Conservation (phyloP, 2,888 invertebrate species). For the Neocrepidodera transversa region DNA sequence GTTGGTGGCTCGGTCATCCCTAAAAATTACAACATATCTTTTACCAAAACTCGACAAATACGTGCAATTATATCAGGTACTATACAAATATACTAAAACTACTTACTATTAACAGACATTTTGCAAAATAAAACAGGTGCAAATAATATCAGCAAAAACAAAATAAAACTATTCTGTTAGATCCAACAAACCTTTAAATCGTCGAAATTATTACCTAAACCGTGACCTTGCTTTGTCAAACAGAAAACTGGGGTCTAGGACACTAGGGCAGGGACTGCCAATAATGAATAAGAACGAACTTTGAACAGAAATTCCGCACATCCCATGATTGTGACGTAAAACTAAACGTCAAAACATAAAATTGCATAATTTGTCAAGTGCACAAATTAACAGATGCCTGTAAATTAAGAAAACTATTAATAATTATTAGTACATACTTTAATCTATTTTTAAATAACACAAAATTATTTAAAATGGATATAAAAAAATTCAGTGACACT, state of each 20-base stretch:
- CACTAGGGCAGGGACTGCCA: not conserved
- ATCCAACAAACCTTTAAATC: constrained; percentile 20
- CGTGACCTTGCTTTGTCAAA: constrained; percentile 10
- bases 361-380: too few species aligned
- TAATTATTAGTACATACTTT: too few species aligned
- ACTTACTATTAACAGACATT: constrained; percentile 13
- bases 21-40: constrained; percentile 22
- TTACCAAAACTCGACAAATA: too few species aligned
- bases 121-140: not conserved
- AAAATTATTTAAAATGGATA: too few species aligned
- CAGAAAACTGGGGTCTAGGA: not conserved
- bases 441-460: too few species aligned
- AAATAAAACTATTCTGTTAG: not conserved
- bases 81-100: too few species aligned
- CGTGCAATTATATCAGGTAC: too few species aligned
- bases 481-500: too few species aligned
- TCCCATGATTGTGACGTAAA: not conserved
- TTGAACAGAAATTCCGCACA: not conserved
- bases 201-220: not conserved
- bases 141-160: not conserved
- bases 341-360: too few species aligned
- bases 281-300: not conserved
- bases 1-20: constrained; percentile 19
- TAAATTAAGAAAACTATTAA: too few species aligned
- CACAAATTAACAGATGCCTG: too few species aligned